These are phyloP conservation scores for Collichthys lucidus DNA, from an alignment of 2,113 vertebrate species.

Conservation along the genomic window DNA sequence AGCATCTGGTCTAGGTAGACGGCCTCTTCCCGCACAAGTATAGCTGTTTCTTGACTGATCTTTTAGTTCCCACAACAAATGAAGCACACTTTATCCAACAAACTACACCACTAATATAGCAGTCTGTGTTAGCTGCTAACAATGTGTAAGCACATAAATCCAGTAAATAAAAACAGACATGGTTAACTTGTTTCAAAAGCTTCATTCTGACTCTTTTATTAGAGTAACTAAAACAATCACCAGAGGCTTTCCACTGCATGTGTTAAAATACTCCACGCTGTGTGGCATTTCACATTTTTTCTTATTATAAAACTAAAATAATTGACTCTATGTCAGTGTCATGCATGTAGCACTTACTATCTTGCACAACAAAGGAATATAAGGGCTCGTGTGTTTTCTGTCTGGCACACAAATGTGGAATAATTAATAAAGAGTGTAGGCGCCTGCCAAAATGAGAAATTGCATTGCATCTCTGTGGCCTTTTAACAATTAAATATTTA, in stretches of 20 bases:
- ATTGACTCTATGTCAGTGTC: not conserved
- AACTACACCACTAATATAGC: too few species aligned
- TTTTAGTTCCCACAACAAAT: not conserved
- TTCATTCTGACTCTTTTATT: not conserved
- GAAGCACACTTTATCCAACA: not conserved
- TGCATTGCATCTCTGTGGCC: not conserved
- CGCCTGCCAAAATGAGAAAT: not conserved
- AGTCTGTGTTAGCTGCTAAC: not conserved
- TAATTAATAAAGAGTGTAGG: not conserved
- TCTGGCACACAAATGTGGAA: not conserved
- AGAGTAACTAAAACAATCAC: not conserved
- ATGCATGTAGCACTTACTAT: not conserved
- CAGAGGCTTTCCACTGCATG: too few species aligned
- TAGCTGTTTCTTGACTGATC: not conserved
- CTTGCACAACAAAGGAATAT: not conserved
- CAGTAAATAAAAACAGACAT: not conserved
- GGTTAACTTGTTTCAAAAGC: not conserved
- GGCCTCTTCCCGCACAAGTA: not conserved
- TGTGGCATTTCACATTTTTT: not conserved
- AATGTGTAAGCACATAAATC: not conserved
- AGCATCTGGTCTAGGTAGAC: not conserved
- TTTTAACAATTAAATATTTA: slow-evolving; percentile 1
- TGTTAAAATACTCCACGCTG: too few species aligned
- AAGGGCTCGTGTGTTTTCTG: not conserved
- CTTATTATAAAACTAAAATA: not conserved